Conservation (phyloP, 2,113 vertebrate genomes). For the Thunnus maccoyii region DNA sequence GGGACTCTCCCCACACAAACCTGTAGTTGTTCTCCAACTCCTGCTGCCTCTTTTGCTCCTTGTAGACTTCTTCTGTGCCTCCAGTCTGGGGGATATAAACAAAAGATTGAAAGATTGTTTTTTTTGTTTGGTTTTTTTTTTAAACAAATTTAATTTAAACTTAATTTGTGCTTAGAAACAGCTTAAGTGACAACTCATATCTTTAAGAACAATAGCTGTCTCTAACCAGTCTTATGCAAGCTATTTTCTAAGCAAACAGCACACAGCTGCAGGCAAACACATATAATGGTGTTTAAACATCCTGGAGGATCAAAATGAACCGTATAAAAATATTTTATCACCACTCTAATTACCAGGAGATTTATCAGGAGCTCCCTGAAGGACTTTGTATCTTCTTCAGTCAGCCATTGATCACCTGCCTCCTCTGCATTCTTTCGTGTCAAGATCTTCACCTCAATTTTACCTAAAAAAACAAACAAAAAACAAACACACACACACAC, state of each 20-base stretch:
- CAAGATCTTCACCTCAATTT: slow-evolving; percentile 96
- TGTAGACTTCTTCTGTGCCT: slow-evolving; percentile 92
- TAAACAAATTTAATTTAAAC: too few relatives aligned
- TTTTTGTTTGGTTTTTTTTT: too few relatives aligned
- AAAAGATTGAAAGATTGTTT: background rate
- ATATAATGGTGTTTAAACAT: background rate
- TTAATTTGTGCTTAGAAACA: too few relatives aligned
- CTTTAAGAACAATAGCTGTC: too few relatives aligned
- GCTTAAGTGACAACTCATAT: too few relatives aligned
- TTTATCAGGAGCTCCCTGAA: slow-evolving; percentile 95
- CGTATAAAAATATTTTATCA: background rate
- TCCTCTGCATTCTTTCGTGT: slow-evolving; percentile 88
- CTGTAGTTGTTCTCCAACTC: slow-evolving; percentile 93
- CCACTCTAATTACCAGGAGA: slow-evolving; percentile 87
- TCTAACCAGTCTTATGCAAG: too few relatives aligned
- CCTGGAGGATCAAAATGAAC: background rate
- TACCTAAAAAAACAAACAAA: slow-evolving; percentile 81
- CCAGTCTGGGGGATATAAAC: slow-evolving; percentile 84
- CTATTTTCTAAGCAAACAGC: background rate
- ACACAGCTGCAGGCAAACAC: background rate
- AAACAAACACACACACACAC: background rate
- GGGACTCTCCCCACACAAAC: slow-evolving; percentile 91
- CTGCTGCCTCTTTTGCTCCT: slow-evolving; percentile 91
- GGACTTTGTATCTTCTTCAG: slow-evolving; percentile 93
- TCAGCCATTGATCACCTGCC: slow-evolving; percentile 91